These are phyloP conservation scores for Drosophila borborema DNA, from an alignment of 2,888 invertebrate genomes.

Conservation along the genomic window DNA sequence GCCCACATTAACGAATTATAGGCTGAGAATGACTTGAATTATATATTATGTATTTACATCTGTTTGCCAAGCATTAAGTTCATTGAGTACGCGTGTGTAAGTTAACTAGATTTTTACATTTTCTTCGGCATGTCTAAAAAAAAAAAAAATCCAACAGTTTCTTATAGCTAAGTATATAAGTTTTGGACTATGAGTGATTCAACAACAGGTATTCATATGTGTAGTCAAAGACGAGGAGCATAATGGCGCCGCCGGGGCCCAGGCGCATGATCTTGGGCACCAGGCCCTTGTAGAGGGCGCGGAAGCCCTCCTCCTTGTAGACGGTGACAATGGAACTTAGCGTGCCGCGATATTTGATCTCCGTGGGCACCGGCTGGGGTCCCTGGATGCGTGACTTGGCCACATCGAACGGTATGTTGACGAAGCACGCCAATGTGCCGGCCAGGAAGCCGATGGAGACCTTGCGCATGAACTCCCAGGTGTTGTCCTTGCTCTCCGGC, in stretches of 20 bases:
- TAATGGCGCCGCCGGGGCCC: constrained; percentile 97
- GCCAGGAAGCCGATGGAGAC: constrained; percentile 94
- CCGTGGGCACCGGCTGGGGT: constrained; percentile 91
- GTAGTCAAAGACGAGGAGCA: constrained; percentile 96
- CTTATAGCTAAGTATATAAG: not conserved
- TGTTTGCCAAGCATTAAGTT: not conserved
- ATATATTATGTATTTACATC: constrained; percentile 7
- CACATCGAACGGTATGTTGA: constrained; percentile 98
- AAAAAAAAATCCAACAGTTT: not conserved
- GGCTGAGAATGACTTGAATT: not conserved
- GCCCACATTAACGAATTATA: not conserved
- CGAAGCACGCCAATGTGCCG: constrained; percentile 93
- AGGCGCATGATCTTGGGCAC: constrained; percentile 95
- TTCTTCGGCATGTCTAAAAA: not conserved
- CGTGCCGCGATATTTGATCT: constrained; percentile 92
- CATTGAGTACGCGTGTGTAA: not conserved
- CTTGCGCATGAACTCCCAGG: constrained; percentile 90
- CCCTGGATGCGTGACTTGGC: constrained; percentile 98
- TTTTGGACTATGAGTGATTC: constrained; percentile 33
- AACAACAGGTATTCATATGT: constrained; percentile 89
- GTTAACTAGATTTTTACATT: not conserved
- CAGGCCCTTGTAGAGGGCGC: constrained; percentile 96
- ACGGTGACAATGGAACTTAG: constrained; percentile 90
- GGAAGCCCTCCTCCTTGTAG: constrained; percentile 94
- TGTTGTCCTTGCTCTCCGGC: constrained; percentile 89